A percentile compares a stretch with the other conserved stretches of the same genome.
Conservation (phyloP, 2,888 invertebrate genomes). For the Sepioteuthis lessoniana region DNA sequence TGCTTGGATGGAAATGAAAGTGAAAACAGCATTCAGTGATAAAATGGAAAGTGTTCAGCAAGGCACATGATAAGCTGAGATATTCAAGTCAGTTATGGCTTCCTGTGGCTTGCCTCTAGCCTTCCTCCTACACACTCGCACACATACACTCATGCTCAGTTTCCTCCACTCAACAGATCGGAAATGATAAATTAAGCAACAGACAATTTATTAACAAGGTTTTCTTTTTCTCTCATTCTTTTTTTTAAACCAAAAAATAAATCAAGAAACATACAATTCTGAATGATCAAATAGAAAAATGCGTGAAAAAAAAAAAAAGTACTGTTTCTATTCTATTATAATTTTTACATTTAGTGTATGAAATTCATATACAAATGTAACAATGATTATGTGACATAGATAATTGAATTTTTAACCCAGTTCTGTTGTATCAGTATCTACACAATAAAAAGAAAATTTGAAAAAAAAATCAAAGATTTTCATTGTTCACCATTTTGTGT, state of each 20-base stretch:
- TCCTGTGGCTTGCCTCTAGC: background rate
- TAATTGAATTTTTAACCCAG: background rate
- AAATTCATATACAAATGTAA: no score
- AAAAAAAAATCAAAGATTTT: background rate
- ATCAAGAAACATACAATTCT: background rate
- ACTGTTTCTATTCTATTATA: no score
- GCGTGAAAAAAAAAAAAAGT: no score
- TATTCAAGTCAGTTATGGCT: conserved; percentile 10
- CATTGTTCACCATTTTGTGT: background rate
- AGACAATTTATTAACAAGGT: background rate
- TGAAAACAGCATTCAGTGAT: background rate
- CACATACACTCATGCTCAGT: no score
- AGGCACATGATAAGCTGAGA: background rate
- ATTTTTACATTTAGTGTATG: no score
- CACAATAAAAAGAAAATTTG: background rate
- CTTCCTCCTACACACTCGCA: background rate
- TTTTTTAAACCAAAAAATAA: no score
- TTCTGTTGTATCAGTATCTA: background rate
- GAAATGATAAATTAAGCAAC: background rate
- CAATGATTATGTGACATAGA: no score
- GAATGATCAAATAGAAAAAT: background rate
- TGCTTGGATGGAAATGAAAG: background rate
- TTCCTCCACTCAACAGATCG: background rate
- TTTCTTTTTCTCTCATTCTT: no score
- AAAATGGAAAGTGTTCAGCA: background rate